These are phyloP conservation scores for Reinhardtius hippoglossoides DNA, from an alignment of 2,113 vertebrate genomes.

Conservation along the genomic window DNA sequence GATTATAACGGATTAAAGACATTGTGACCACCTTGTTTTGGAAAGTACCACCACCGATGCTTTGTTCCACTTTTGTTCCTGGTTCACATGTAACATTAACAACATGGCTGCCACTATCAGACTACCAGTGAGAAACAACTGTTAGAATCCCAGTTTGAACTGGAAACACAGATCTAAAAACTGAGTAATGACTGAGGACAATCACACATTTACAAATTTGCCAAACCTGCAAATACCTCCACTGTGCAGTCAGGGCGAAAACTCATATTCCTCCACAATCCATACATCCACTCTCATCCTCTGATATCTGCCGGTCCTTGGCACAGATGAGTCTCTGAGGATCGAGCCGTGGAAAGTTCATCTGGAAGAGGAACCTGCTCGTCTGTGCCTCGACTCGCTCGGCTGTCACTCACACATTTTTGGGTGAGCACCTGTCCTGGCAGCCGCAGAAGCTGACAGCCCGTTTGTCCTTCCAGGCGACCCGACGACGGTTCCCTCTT, in stretches of 20 bases:
- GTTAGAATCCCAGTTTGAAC: too few relatives aligned
- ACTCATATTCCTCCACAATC: neutral
- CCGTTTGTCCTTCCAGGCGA: conserved; percentile 3
- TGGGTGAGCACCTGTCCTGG: conserved; percentile 45
- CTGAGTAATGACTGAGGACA: neutral
- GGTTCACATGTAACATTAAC: too few relatives aligned
- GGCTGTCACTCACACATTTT: conserved; percentile 53
- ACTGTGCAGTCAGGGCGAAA: neutral
- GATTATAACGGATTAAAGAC: too few relatives aligned
- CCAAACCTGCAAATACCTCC: neutral
- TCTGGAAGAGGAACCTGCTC: conserved; percentile 43
- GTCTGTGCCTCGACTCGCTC: conserved; percentile 44
- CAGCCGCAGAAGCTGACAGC: conserved; percentile 25
- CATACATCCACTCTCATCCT: neutral
- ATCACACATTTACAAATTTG: neutral
- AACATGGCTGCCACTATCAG: too few relatives aligned
- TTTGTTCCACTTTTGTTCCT: too few relatives aligned
- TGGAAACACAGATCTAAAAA: neutral
- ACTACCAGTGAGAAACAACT: too few relatives aligned
- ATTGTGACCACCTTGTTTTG: too few relatives aligned
- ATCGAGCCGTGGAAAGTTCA: conserved; percentile 56
- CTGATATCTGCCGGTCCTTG: conserved; percentile 6
- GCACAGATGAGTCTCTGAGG: conserved; percentile 53
- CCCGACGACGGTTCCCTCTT: neutral
- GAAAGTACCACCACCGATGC: too few relatives aligned